A percentile compares a stretch with the other conserved stretches of the same genome.
phyloP scores from a whole-genome alignment of 1,140 invertebrate species.

The Heliconius hewitsoni region DNA sequence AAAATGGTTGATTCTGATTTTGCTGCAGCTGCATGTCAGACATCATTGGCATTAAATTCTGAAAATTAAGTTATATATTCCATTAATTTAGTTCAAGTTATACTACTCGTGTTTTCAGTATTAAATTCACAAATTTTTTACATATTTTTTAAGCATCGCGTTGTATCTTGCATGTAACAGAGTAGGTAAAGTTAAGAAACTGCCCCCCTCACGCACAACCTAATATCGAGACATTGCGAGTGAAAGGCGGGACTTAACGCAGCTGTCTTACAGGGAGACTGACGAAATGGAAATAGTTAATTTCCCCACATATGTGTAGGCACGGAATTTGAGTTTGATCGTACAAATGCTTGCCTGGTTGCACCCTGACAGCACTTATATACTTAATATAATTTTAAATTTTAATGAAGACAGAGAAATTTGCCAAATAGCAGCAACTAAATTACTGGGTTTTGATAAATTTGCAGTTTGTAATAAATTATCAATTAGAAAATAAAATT shows the following conservation, averaged over 20 bases:
- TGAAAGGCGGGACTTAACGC: not conserved
- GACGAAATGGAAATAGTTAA: not conserved
- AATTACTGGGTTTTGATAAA: too few relatives aligned
- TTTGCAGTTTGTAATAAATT: too few relatives aligned
- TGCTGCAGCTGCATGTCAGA: conserved; percentile 68
- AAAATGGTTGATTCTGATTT: conserved; percentile 66
- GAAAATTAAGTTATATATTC: conserved; percentile 40
- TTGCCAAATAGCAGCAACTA: too few relatives aligned
- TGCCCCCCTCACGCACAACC: not conserved
- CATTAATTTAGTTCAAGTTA: not conserved
- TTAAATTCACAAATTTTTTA: not conserved
- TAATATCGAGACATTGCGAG: not conserved
- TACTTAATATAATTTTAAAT: not conserved
- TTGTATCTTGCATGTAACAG: not conserved
- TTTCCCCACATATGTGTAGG: not conserved
- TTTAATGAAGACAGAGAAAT: too few relatives aligned
- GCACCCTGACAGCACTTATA: too few relatives aligned
- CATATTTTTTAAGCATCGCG: not conserved
- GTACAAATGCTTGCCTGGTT: too few relatives aligned
- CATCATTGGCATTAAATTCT: conserved; percentile 77
- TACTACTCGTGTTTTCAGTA: not conserved
- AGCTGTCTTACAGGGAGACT: not conserved
- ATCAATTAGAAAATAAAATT: too few relatives aligned
- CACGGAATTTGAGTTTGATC: not conserved
- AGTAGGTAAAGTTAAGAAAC: not conserved